Percentiles rank a stretch among this genome's conserved stretches.
Evolutionary conservation across 2,797 vertebrate species (phyloP).

Genomic region (Margarornis squamiger): DNA sequence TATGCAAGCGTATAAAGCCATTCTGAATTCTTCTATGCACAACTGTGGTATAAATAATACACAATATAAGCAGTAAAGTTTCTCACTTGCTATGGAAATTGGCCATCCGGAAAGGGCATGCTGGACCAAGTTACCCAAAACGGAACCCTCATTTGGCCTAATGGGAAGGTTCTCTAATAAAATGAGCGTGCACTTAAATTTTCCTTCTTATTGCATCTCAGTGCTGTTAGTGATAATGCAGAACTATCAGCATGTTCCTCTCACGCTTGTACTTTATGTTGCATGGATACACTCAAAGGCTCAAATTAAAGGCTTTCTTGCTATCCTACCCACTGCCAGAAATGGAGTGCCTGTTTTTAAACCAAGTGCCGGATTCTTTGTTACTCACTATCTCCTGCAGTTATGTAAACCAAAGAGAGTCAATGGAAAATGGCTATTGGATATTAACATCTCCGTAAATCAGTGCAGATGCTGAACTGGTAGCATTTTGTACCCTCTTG

Average conservation of each 20-base stretch:
- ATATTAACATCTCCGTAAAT: neutral
- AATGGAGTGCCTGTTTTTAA: constrained; percentile 31
- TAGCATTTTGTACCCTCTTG: neutral
- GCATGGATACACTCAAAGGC: constrained; percentile 40
- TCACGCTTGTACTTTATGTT: neutral
- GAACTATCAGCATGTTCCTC: constrained; percentile 21
- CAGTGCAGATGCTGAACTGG: neutral
- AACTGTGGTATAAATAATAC: neutral
- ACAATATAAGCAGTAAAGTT: neutral
- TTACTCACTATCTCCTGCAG: neutral
- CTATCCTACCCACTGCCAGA: neutral
- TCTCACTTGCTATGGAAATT: neutral
- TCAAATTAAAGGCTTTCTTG: constrained; percentile 37
- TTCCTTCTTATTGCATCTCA: neutral
- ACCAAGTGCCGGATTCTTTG: neutral
- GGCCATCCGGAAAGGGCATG: neutral
- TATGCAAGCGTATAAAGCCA: neutral
- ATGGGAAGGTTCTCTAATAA: neutral
- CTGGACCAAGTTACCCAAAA: neutral
- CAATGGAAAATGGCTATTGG: neutral
- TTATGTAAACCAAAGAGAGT: neutral
- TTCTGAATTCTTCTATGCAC: neutral
- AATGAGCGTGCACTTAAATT: neutral
- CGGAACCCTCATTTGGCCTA: neutral
- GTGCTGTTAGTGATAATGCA: neutral